A percentile compares a stretch with the other conserved stretches of the same genome.
These are phyloP conservation scores for Papilio dardanus DNA, from an alignment of 1,140 invertebrate genomes.

Conservation along the genomic window DNA sequence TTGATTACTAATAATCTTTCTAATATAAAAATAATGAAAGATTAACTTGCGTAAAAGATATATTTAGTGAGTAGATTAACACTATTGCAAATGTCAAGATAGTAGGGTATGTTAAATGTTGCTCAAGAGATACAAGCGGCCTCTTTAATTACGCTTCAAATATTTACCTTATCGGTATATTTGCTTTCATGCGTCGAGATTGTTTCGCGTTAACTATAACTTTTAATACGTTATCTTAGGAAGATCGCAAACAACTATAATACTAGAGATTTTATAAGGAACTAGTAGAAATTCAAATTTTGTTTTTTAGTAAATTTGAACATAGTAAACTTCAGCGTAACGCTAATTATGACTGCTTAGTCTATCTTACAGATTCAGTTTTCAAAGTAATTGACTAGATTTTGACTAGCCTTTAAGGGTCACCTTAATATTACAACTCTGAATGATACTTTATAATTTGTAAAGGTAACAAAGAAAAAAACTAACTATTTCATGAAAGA, in stretches of 20 bases:
- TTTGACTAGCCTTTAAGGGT: neutral
- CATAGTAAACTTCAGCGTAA: neutral
- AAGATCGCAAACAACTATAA: neutral
- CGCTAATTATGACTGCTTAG: neutral
- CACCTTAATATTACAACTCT: no score
- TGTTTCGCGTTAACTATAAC: conserved; percentile 17
- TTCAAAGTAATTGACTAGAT: neutral
- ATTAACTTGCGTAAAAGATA: neutral
- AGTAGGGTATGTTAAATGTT: conserved; percentile 20
- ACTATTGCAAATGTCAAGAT: conserved; percentile 28
- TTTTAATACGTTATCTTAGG: conserved; percentile 5
- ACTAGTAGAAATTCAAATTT: neutral
- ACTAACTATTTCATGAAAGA: neutral
- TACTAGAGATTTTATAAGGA: neutral
- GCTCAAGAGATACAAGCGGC: conserved; percentile 26
- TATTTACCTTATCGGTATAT: conserved; percentile 34
- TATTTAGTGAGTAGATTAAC: conserved; percentile 26
- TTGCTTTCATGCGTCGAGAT: conserved; percentile 31
- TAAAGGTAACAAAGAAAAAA: no score
- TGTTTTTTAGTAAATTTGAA: neutral
- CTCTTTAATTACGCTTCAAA: conserved; percentile 36
- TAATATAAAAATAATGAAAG: neutral
- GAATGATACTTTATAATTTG: no score
- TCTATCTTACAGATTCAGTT: neutral
- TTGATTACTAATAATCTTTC: neutral